Conservation (phyloP, 2,113 vertebrate genomes). For the Hirundichthys speculiger region DNA sequence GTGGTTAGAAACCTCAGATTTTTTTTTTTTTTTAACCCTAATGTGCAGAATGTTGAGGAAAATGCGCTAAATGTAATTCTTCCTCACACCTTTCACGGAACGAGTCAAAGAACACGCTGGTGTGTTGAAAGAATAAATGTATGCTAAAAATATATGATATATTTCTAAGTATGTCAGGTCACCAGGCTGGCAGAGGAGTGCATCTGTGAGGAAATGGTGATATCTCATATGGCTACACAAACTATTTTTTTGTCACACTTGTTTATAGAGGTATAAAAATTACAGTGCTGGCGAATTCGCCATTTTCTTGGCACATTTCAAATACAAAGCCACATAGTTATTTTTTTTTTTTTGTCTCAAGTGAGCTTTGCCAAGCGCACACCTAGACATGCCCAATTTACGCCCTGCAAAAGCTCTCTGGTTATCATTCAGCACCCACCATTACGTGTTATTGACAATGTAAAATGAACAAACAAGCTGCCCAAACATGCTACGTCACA, state of each 20-base stretch:
- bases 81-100: constrained; percentile 6
- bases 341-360: constrained; percentile 9
- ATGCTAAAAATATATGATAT: constrained; percentile 1
- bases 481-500: constrained; percentile 77
- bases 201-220: not conserved
- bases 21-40: constrained; percentile 6
- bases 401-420: constrained; percentile 50
- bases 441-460: constrained; percentile 77
- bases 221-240: too few species aligned
- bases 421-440: constrained; percentile 77
- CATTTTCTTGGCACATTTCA: too few species aligned
- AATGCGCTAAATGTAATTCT: constrained; percentile 1
- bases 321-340: not conserved
- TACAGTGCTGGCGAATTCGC: too few species aligned
- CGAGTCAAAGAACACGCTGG: too few species aligned
- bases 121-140: too few species aligned
- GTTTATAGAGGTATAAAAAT: too few species aligned
- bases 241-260: too few species aligned
- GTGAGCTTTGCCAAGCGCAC: constrained; percentile 31
- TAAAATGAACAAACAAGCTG: constrained; percentile 77
- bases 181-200: not conserved
- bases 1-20: constrained; percentile 46
- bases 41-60: not conserved
- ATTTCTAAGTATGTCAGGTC: constrained; percentile 17
- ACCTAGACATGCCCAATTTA: constrained; percentile 51